Evolutionary conservation across 2,888 invertebrate species (phyloP).

Genomic region (Flexamia atlantica): DNA sequence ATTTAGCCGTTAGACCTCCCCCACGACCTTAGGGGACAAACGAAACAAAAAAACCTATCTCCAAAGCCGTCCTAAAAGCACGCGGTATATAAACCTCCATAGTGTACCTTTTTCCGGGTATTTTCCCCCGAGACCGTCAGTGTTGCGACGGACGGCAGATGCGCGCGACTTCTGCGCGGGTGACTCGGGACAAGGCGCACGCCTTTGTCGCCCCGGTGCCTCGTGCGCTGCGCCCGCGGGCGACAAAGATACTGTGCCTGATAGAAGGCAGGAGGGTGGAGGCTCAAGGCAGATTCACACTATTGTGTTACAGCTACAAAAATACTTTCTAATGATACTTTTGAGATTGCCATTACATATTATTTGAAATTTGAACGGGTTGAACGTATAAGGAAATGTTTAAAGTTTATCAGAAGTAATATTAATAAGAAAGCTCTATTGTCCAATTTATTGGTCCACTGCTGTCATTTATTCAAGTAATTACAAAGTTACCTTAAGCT

Average conservation of each 20-base stretch:
- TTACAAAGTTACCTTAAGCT: no score
- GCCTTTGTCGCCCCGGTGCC: neutral
- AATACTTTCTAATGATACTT: no score
- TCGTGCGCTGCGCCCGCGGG: neutral
- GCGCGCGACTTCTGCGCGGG: conserved; percentile 21
- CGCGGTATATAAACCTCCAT: neutral
- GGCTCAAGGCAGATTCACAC: no score
- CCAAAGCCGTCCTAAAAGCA: neutral
- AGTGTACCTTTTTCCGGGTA: neutral
- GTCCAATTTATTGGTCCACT: no score
- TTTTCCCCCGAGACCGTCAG: neutral
- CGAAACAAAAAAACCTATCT: neutral
- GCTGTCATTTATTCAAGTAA: no score
- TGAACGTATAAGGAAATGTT: no score
- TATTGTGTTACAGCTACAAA: no score
- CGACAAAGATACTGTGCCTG: neutral
- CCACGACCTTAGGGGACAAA: neutral
- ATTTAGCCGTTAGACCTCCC: no score
- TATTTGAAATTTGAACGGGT: no score
- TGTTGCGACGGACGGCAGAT: neutral
- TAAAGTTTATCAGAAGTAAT: no score
- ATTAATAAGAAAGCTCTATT: no score
- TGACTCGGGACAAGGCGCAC: conserved; percentile 5
- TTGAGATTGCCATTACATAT: no score
- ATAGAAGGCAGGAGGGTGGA: neutral